Evolutionary conservation across 2,113 vertebrate genomes (phyloP).

Genomic region (Malurus elegans): DNA sequence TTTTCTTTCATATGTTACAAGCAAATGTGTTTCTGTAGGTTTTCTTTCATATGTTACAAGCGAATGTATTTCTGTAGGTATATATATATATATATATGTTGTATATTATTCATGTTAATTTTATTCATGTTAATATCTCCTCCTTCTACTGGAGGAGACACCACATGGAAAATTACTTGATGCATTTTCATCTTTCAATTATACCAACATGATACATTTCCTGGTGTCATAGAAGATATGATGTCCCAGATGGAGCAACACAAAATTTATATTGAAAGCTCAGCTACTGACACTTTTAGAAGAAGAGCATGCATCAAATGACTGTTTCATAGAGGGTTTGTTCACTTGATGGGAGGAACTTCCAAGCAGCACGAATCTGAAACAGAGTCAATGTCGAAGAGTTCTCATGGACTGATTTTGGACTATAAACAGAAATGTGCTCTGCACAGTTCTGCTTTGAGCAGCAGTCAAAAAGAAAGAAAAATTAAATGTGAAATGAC

Average conservation of each 20-base stretch:
- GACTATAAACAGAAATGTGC: not conserved
- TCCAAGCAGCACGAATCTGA: not conserved
- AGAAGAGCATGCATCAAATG: not conserved
- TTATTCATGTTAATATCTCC: not conserved
- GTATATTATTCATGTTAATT: not conserved
- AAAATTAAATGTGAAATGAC: slow-evolving; percentile 32
- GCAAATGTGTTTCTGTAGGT: not conserved
- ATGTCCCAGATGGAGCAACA: not conserved
- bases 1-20: slow-evolving; percentile 27
- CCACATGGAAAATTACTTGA: not conserved
- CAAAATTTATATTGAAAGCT: not conserved
- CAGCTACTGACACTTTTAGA: not conserved
- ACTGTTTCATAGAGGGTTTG: not conserved
- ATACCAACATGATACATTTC: not conserved
- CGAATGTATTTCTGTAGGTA: not conserved
- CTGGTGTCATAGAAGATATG: not conserved
- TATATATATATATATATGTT: not conserved
- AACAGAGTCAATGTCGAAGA: not conserved
- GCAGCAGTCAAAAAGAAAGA: slow-evolving; percentile 12
- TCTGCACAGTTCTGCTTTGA: not conserved
- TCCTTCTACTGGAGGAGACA: not conserved
- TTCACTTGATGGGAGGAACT: not conserved
- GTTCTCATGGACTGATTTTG: not conserved
- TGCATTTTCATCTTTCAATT: not conserved
- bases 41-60: slow-evolving; percentile 27